These are phyloP conservation scores for Yponomeuta evonymella DNA, from an alignment of 2,888 invertebrate genomes.

Conservation along the genomic window DNA sequence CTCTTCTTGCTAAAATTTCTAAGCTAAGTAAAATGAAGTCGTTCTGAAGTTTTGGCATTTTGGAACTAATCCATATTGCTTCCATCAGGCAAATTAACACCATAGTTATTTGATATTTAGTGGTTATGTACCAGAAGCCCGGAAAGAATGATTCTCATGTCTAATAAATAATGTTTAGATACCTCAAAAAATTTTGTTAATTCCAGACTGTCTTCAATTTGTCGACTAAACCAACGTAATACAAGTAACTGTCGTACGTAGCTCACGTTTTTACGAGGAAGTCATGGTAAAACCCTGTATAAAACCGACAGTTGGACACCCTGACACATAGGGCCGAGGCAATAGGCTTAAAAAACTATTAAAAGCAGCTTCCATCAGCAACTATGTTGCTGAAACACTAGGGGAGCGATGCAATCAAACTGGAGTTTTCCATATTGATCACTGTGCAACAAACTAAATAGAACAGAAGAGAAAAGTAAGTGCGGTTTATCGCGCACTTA, in stretches of 20 bases:
- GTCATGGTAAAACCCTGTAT: not conserved
- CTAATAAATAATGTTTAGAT: no score
- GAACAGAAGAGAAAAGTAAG: not conserved
- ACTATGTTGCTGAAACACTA: constrained; percentile 15
- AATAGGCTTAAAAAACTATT: constrained; percentile 17
- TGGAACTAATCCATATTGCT: no score
- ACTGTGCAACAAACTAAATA: constrained; percentile 6
- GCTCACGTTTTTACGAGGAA: not conserved
- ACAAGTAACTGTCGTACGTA: not conserved
- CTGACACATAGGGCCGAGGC: not conserved
- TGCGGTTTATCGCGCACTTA: no score
- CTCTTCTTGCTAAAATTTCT: no score
- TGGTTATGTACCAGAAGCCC: no score
- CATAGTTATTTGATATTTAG: no score
- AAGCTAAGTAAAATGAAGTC: no score
- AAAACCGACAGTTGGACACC: not conserved
- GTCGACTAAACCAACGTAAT: not conserved
- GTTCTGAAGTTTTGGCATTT: no score
- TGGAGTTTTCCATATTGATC: constrained; percentile 13
- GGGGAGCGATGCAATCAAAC: constrained; percentile 12
- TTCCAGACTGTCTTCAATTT: no score
- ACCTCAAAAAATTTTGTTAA: no score
- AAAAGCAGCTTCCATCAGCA: constrained; percentile 13
- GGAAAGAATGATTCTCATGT: no score
- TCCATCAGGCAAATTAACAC: no score